These are phyloP conservation scores for Thrips palmi DNA, from an alignment of 1,140 invertebrate genomes.

Conservation along the genomic window DNA sequence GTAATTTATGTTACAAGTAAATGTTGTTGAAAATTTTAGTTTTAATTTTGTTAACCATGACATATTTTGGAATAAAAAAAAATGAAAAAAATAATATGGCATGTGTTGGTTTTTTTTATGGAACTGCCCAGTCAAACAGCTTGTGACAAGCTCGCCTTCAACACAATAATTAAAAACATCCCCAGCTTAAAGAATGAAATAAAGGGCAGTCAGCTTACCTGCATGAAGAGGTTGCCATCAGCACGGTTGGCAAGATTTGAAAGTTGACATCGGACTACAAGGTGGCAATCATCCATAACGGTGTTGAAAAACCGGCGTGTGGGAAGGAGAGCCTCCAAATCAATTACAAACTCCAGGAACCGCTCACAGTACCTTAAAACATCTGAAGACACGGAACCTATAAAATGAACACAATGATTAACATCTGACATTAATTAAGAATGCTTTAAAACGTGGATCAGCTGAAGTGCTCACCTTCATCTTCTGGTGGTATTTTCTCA, in stretches of 20 bases:
- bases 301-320: conserved; percentile 94
- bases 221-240: conserved; percentile 82
- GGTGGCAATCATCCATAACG: conserved; percentile 84
- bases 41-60: too few species aligned
- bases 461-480: conserved; percentile 33
- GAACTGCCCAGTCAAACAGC: too few species aligned
- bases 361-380: conserved; percentile 80
- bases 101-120: too few species aligned
- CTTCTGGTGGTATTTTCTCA: conserved; percentile 47
- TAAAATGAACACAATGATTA: conserved; percentile 11
- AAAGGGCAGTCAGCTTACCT: conserved; percentile 54
- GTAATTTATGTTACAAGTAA: too few species aligned
- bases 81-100: too few species aligned
- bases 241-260: conserved; percentile 50
- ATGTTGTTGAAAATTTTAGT: too few species aligned
- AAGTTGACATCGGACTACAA: conserved; percentile 77
- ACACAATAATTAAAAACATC: too few species aligned
- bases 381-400: conserved; percentile 32
- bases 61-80: too few species aligned
- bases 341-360: conserved; percentile 90
- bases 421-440: conserved; percentile 7
- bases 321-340: conserved; percentile 84
- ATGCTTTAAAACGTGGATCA: conserved; percentile 1
- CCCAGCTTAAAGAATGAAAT: too few species aligned
- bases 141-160: too few species aligned